Conservation (phyloP, 2,113 vertebrate genomes). For the Vulpes ferrilata region DNA sequence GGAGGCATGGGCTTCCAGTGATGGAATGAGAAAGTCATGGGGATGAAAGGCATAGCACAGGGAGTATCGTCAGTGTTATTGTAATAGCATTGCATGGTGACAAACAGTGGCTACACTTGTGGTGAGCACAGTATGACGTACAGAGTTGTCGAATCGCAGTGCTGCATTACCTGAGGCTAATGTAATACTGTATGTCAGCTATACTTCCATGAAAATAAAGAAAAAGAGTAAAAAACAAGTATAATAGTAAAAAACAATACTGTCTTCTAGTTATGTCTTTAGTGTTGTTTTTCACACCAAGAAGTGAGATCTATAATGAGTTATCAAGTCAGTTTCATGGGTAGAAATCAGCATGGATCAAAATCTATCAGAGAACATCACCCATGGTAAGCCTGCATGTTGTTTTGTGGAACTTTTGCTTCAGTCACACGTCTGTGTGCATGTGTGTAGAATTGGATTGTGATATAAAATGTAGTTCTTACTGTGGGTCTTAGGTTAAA, state of each 20-base stretch:
- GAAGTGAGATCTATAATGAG: neutral
- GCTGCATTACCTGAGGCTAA: neutral
- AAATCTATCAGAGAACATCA: neutral
- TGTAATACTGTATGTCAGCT: neutral
- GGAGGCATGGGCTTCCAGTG: neutral
- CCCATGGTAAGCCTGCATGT: accelerated
- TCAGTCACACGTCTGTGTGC: neutral
- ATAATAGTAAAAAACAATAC: neutral
- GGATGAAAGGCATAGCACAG: neutral
- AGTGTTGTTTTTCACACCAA: neutral
- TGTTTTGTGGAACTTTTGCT: neutral
- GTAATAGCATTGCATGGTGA: neutral
- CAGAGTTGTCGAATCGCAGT: neutral
- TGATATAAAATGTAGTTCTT: neutral
- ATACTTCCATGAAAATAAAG: neutral
- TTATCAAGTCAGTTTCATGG: neutral
- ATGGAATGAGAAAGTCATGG: neutral
- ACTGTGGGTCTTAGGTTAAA: neutral
- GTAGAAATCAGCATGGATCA: neutral
- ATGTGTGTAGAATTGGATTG: no score
- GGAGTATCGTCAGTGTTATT: neutral
- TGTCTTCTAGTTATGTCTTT: neutral
- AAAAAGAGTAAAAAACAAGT: neutral
- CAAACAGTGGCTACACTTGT: neutral
- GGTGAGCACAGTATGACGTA: neutral